Conservation (phyloP, 2,113 vertebrate genomes). For the Burhinus bistriatus region DNA sequence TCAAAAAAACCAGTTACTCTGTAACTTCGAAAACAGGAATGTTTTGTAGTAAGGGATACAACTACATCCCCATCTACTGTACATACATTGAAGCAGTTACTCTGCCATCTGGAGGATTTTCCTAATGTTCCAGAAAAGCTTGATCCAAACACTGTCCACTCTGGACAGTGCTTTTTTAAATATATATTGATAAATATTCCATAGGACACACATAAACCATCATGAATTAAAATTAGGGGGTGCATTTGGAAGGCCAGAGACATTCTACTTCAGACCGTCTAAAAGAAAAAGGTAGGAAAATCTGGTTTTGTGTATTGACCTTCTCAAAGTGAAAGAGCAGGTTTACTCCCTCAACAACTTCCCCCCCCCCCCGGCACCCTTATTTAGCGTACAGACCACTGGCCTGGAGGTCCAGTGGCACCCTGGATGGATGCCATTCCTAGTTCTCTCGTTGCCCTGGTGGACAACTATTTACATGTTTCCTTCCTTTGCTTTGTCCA, state of each 20-base stretch:
- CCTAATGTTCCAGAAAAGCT: not conserved
- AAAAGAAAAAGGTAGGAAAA: not conserved
- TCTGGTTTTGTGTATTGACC: not conserved
- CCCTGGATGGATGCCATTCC: not conserved
- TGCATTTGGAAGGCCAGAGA: not conserved
- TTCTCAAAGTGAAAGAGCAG: not conserved
- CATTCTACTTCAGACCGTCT: not conserved
- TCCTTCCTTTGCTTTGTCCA: not conserved
- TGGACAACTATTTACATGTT: not conserved
- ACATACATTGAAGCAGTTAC: slow-evolving; percentile 7
- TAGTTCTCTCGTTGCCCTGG: not conserved
- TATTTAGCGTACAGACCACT: not conserved
- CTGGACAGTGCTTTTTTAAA: not conserved
- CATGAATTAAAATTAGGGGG: not conserved
- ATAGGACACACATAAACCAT: not conserved
- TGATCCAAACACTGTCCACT: not conserved
- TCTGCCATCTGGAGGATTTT: slow-evolving; percentile 64
- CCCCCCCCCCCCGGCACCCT: not conserved
- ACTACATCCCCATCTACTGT: not conserved
- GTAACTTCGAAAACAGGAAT: not conserved
- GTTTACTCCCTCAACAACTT: not conserved
- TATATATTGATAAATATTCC: not conserved
- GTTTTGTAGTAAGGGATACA: not conserved
- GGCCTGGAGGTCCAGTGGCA: not conserved
- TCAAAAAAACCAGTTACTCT: not conserved